A percentile compares a stretch with the other conserved stretches of the same genome.
Conservation (phyloP, 2,113 vertebrate genomes). For the Vulpes vulpes region DNA sequence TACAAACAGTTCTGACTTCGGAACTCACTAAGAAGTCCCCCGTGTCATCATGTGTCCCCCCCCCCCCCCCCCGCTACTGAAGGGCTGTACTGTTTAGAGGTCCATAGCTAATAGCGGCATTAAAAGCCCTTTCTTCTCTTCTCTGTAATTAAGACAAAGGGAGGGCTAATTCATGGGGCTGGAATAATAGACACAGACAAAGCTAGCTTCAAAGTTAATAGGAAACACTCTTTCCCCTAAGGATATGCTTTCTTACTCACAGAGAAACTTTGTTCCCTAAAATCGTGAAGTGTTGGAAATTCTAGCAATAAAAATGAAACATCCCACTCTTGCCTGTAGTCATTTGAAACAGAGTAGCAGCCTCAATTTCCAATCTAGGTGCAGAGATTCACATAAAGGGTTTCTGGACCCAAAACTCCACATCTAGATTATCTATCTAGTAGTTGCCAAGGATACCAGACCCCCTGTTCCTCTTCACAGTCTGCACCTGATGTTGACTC, state of each 20-base stretch:
- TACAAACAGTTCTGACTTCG: neutral
- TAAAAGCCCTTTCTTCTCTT: neutral
- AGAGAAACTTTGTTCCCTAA: conserved; percentile 18
- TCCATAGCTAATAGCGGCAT: neutral
- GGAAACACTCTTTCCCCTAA: neutral
- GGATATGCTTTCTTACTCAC: neutral
- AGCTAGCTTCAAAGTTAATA: neutral
- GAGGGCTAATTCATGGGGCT: neutral
- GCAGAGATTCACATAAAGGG: neutral
- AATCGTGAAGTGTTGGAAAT: neutral
- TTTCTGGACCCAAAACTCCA: neutral
- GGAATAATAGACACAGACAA: neutral
- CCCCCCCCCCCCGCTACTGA: neutral
- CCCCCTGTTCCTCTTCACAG: neutral
- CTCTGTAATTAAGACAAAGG: neutral
- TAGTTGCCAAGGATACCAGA: neutral
- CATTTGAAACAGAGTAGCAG: neutral
- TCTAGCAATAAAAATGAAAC: neutral
- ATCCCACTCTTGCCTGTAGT: neutral
- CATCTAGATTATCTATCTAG: neutral
- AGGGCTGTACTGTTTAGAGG: neutral
- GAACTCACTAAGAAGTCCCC: neutral
- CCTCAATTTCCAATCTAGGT: neutral
- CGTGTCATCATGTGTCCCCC: no score
- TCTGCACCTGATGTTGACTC: neutral